phyloP scores from a whole-genome alignment of 2,113 vertebrate species.

The Lates calcarifer region DNA sequence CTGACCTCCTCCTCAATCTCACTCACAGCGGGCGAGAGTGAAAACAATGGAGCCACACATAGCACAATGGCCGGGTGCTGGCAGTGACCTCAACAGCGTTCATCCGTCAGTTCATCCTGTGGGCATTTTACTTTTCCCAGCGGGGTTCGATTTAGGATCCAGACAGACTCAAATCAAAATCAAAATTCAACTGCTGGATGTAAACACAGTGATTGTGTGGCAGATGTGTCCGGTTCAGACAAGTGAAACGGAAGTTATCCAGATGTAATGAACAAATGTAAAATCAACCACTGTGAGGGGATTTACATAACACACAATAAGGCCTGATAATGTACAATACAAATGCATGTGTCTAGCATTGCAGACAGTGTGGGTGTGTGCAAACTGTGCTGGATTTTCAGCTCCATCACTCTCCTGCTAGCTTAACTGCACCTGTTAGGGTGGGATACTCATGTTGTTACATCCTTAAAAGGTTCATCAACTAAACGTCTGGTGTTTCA shows the following conservation, averaged over 20 bases:
- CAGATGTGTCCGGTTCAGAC: background rate
- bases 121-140: slow-evolving; percentile 27
- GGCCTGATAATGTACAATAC: background rate
- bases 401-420: background rate
- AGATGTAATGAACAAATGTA: background rate
- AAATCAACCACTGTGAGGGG: background rate
- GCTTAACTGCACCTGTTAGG: background rate
- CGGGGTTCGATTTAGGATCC: slow-evolving; percentile 8
- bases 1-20: slow-evolving; percentile 55
- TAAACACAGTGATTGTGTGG: background rate
- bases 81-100: slow-evolving; percentile 29
- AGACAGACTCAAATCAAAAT: slow-evolving; percentile 12
- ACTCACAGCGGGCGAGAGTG: slow-evolving; percentile 52
- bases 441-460: no score
- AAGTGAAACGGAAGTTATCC: background rate
- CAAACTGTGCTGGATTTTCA: background rate
- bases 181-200: background rate
- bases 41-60: slow-evolving; percentile 36
- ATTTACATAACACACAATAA: background rate
- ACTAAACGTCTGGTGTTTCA: background rate
- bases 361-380: background rate
- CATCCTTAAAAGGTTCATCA: background rate
- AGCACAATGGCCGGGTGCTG: slow-evolving; percentile 19
- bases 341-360: background rate
- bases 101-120: slow-evolving; percentile 21